Evolutionary conservation across 2,113 vertebrate species (phyloP).

Genomic region (Xerus inauris): DNA sequence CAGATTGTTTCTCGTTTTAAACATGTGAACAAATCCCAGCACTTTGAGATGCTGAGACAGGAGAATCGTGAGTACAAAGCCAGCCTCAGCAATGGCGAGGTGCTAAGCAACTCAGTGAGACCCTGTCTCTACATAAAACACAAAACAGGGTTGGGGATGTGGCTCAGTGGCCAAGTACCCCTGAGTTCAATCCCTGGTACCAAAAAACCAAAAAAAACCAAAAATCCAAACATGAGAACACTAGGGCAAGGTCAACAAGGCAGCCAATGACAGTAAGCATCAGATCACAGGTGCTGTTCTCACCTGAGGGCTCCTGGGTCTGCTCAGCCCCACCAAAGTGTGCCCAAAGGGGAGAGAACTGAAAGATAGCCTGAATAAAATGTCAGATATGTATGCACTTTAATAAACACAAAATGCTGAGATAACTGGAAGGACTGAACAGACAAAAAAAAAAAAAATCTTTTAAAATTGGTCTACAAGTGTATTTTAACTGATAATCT

Average conservation of each 20-base stretch:
- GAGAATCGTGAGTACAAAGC: too few species aligned
- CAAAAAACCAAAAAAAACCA: too few species aligned
- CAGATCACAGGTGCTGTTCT: not conserved
- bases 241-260: not conserved
- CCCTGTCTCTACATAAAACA: too few species aligned
- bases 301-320: not conserved
- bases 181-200: too few species aligned
- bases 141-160: too few species aligned
- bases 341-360: not conserved
- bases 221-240: not conserved
- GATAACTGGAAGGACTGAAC: not conserved
- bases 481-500: not conserved
- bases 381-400: not conserved
- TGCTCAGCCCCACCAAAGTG: not conserved
- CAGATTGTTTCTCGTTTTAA: constrained; percentile 1
- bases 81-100: too few species aligned
- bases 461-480: not conserved
- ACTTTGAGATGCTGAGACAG: too few species aligned
- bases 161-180: too few species aligned
- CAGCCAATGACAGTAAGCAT: not conserved
- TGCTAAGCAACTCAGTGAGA: too few species aligned
- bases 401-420: not conserved
- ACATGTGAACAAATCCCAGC: not conserved
- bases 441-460: not conserved
- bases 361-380: not conserved